Percentiles rank a stretch among this genome's conserved stretches.
Evolutionary conservation across 2,888 invertebrate species (phyloP).

Genomic region (Andricus quercusramuli): DNA sequence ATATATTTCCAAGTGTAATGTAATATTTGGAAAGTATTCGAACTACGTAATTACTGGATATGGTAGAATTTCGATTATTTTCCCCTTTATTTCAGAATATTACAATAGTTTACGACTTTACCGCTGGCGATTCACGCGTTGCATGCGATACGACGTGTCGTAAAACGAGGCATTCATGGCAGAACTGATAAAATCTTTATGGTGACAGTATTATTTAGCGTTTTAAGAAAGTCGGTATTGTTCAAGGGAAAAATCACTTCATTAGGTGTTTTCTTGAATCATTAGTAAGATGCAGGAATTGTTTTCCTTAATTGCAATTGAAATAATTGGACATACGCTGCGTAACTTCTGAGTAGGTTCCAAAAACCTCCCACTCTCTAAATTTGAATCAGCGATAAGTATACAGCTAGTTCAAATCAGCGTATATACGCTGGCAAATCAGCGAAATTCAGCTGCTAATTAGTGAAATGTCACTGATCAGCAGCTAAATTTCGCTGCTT

Average conservation of each 20-base stretch:
- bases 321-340: background rate
- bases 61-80: background rate
- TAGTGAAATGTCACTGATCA: too few relatives aligned
- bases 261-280: background rate
- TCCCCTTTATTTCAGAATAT: background rate
- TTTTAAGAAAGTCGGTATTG: background rate
- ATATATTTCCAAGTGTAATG: too few relatives aligned
- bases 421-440: too few relatives aligned
- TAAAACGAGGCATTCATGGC: background rate
- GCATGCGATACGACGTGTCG: background rate
- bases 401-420: too few relatives aligned
- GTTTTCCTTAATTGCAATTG: background rate
- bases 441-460: too few relatives aligned
- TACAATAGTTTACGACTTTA: background rate
- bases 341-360: too few relatives aligned
- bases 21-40: background rate
- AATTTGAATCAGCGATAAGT: too few relatives aligned
- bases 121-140: background rate
- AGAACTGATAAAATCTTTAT: background rate
- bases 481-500: too few relatives aligned
- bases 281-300: background rate
- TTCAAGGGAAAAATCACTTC: background rate
- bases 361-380: too few relatives aligned
- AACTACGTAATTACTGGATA: background rate
- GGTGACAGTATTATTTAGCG: constrained; percentile 1